Percentiles rank a stretch among this genome's conserved stretches.
These are phyloP conservation scores for Elysia crispata DNA, from an alignment of 2,888 invertebrate genomes.

Conservation along the genomic window DNA sequence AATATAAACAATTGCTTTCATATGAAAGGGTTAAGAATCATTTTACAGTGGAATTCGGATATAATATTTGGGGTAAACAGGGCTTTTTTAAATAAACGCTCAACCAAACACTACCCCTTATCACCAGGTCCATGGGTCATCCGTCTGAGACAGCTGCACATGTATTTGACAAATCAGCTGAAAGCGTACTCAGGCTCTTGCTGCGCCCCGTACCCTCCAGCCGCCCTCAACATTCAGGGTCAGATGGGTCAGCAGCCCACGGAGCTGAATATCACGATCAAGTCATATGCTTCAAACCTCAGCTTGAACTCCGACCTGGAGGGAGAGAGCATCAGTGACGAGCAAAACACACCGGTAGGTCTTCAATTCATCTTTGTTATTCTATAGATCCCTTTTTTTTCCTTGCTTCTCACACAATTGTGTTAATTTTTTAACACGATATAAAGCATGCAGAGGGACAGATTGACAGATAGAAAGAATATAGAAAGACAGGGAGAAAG, in stretches of 20 bases:
- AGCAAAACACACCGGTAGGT: constrained; percentile 4
- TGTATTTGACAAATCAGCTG: constrained; percentile 66
- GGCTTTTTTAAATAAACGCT: too few relatives aligned
- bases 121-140: constrained; percentile 63
- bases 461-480: too few relatives aligned
- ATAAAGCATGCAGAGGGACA: background rate
- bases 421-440: background rate
- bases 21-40: too few relatives aligned
- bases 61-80: too few relatives aligned
- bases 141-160: constrained; percentile 68
- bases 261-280: constrained; percentile 58
- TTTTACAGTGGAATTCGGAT: too few relatives aligned
- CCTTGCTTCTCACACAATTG: background rate
- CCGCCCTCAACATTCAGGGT: constrained; percentile 59
- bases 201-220: constrained; percentile 72
- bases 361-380: too few relatives aligned
- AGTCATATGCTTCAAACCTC: constrained; percentile 59
- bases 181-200: constrained; percentile 66
- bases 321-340: constrained; percentile 40
- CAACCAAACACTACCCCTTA: background rate
- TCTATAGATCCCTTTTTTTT: background rate
- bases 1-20: too few relatives aligned
- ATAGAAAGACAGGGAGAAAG: too few relatives aligned
- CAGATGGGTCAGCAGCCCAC: constrained; percentile 40
- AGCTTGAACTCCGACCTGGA: constrained; percentile 56